A percentile compares a stretch with the other conserved stretches of the same genome.
Conservation (phyloP, 35 echinoderm and acorn worm species). For the Antedon bifida region DNA sequence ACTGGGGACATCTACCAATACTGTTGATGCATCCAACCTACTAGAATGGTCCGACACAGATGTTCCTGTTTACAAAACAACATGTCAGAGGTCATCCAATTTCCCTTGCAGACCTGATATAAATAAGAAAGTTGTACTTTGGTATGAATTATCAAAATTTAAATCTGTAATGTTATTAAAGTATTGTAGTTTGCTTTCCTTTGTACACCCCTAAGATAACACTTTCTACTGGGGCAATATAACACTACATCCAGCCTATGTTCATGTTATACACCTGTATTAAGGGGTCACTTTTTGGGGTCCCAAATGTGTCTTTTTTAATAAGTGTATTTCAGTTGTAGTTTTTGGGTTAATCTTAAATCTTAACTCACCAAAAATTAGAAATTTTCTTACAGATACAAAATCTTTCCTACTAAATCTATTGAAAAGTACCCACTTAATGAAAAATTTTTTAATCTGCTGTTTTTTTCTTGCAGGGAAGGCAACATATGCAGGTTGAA, state of each 20-base stretch:
- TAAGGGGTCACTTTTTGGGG: no score
- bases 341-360: no score
- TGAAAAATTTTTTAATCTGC: no score
- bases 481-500: conserved; percentile 51
- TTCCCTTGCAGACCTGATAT: conserved; percentile 57
- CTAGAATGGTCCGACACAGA: conserved; percentile 32
- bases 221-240: not conserved
- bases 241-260: no score
- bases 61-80: conserved; percentile 30
- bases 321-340: no score
- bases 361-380: no score
- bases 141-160: conserved; percentile 50
- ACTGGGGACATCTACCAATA: conserved; percentile 15
- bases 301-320: no score
- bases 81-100: conserved; percentile 22
- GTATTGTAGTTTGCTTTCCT: not conserved
- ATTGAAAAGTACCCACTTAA: no score
- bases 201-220: not conserved
- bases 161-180: no score
- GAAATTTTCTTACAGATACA: no score
- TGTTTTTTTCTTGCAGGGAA: conserved; percentile 40
- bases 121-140: conserved; percentile 43
- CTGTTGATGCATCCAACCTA: conserved; percentile 10
- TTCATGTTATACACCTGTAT: no score
- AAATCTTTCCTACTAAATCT: no score